Conservation (phyloP, 2,888 invertebrate genomes). For the Sminthurinus aureus region DNA sequence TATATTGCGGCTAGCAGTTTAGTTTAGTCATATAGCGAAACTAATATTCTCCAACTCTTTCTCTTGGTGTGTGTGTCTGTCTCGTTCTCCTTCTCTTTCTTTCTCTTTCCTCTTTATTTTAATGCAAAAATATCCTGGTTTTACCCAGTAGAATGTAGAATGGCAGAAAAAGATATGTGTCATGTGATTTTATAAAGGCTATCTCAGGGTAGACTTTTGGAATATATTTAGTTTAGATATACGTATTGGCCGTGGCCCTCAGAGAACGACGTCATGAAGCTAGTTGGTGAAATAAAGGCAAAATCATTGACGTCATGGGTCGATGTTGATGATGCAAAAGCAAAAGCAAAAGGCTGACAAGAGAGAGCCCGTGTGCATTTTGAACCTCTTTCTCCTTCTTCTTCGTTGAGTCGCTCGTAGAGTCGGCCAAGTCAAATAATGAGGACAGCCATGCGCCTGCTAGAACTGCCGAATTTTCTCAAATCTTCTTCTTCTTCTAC, state of each 20-base stretch:
- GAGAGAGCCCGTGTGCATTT: constrained; percentile 43
- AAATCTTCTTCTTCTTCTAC: constrained; percentile 12
- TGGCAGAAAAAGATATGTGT: neutral
- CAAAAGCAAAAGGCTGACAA: constrained; percentile 41
- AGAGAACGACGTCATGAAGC: constrained; percentile 51
- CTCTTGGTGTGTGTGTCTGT: neutral
- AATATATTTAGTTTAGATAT: neutral
- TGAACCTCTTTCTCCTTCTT: constrained; percentile 15
- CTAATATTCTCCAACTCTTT: neutral
- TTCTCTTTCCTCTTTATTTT: neutral
- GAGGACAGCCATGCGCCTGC: constrained; percentile 53
- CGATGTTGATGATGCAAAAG: constrained; percentile 53
- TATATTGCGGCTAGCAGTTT: neutral
- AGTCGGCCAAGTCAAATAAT: constrained; percentile 43
- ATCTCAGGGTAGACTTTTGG: neutral
- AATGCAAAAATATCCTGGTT: neutral
- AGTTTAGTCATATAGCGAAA: neutral
- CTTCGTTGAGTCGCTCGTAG: constrained; percentile 19
- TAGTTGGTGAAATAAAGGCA: constrained; percentile 41
- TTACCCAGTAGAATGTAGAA: neutral
- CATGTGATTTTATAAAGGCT: neutral
- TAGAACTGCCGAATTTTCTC: constrained; percentile 32
- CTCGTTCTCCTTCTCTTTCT: neutral
- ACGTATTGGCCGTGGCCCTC: constrained; percentile 27
- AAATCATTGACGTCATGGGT: constrained; percentile 56